A percentile compares a stretch with the other conserved stretches of the same genome.
Conservation (phyloP, 2,888 invertebrate genomes). For the Nineta flava region DNA sequence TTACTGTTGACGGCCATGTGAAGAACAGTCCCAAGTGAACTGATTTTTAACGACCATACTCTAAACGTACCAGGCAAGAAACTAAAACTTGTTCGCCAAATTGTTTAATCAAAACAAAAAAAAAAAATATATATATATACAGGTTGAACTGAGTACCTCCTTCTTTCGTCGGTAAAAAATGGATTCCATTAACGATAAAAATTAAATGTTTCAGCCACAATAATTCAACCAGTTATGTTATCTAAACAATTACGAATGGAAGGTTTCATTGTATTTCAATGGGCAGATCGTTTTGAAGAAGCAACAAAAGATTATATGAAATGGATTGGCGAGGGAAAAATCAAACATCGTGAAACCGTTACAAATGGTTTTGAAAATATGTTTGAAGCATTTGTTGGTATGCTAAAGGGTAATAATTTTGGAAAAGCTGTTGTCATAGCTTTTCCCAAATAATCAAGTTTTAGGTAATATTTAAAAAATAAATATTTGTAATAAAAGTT, state of each 20-base stretch:
- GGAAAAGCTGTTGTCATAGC: constrained; percentile 55
- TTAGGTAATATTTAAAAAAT: not conserved
- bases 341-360: constrained; percentile 50
- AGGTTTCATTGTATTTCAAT: constrained; percentile 40
- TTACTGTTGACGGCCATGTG: too few relatives aligned
- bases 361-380: constrained; percentile 60
- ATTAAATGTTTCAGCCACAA: constrained; percentile 20
- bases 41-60: too few relatives aligned
- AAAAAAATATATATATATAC: too few relatives aligned
- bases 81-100: too few relatives aligned
- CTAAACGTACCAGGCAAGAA: too few relatives aligned
- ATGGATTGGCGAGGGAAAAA: constrained; percentile 51
- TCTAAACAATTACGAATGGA: constrained; percentile 42
- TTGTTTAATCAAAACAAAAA: too few relatives aligned
- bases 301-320: constrained; percentile 44
- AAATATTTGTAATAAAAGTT: not conserved
- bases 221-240: constrained; percentile 38
- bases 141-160: too few relatives aligned
- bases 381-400: constrained; percentile 48
- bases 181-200: too few relatives aligned
- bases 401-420: constrained; percentile 45
- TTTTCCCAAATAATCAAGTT: not conserved
- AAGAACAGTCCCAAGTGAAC: too few relatives aligned
- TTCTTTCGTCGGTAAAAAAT: too few relatives aligned
- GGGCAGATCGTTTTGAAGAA: constrained; percentile 42